phyloP scores from a whole-genome alignment of 2,797 vertebrate species.

The Fistularia commersonii region DNA sequence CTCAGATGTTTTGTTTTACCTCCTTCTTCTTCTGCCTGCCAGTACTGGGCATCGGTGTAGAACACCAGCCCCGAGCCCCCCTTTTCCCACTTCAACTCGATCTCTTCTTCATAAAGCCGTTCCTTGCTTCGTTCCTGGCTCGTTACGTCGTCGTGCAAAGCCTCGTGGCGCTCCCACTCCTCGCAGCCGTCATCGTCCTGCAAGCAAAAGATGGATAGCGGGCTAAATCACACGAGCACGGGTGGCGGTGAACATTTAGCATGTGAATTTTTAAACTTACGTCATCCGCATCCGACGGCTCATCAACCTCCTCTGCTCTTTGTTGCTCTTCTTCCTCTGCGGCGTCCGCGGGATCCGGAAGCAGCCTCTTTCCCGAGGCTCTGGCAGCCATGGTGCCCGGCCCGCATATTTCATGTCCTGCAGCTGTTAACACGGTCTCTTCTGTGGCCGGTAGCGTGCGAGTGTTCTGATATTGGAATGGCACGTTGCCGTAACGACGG shows the following conservation, averaged over 20 bases:
- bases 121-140: conserved; percentile 87
- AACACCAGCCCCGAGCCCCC: conserved; percentile 95
- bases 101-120: conserved; percentile 90
- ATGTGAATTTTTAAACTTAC: conserved; percentile 69
- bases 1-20: conserved; percentile 62
- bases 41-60: conserved; percentile 95
- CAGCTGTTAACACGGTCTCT: conserved; percentile 83
- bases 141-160: conserved; percentile 89
- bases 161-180: conserved; percentile 95
- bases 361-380: not conserved
- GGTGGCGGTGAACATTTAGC: not conserved
- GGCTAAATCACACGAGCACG: not conserved
- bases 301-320: conserved; percentile 61
- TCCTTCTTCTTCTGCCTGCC: conserved; percentile 90
- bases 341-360: conserved; percentile 27
- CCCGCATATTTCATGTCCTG: conserved; percentile 78
- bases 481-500: conserved; percentile 89
- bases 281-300: conserved; percentile 77
- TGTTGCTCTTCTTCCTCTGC: conserved; percentile 4
- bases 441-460: conserved; percentile 60
- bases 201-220: conserved; percentile 10
- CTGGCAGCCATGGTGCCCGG: conserved; percentile 39
- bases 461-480: conserved; percentile 79
- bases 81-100: conserved; percentile 98
- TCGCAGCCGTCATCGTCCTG: conserved; percentile 91